Conservation (phyloP, 2,888 invertebrate species). For the Zootermopsis nevadensis region DNA sequence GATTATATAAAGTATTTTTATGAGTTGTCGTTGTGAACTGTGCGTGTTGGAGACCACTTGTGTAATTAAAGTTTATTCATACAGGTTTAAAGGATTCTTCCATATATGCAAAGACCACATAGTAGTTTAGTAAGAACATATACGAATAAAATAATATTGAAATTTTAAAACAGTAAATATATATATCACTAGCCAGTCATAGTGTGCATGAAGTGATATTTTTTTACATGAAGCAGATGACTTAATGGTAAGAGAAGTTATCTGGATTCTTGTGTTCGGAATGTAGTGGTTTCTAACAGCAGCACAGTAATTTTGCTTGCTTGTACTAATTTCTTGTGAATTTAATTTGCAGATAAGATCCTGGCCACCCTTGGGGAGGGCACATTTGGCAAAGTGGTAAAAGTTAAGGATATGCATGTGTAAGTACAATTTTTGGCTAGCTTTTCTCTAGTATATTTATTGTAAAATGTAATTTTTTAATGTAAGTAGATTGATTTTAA, state of each 20-base stretch:
- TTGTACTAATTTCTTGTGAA: slow-evolving; percentile 20
- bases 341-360: slow-evolving; percentile 91
- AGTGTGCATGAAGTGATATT: not conserved
- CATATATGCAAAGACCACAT: too few species aligned
- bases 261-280: not conserved
- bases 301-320: not conserved
- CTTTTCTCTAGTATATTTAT: too few species aligned
- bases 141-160: too few species aligned
- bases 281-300: slow-evolving; percentile 25
- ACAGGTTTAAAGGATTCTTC: too few species aligned
- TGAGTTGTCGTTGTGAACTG: not conserved
- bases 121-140: too few species aligned
- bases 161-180: too few species aligned
- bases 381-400: slow-evolving; percentile 99
- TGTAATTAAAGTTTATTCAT: not conserved
- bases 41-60: slow-evolving; percentile 33
- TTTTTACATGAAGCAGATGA: not conserved
- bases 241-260: slow-evolving; percentile 20
- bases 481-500: too few species aligned
- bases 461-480: too few species aligned
- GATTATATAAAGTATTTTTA: slow-evolving; percentile 21
- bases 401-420: slow-evolving; percentile 97
- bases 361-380: slow-evolving; percentile 99
- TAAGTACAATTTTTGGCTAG: slow-evolving; percentile 67
- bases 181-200: not conserved